Conservation (phyloP, 2,797 vertebrate genomes). For the Argya squamiceps region DNA sequence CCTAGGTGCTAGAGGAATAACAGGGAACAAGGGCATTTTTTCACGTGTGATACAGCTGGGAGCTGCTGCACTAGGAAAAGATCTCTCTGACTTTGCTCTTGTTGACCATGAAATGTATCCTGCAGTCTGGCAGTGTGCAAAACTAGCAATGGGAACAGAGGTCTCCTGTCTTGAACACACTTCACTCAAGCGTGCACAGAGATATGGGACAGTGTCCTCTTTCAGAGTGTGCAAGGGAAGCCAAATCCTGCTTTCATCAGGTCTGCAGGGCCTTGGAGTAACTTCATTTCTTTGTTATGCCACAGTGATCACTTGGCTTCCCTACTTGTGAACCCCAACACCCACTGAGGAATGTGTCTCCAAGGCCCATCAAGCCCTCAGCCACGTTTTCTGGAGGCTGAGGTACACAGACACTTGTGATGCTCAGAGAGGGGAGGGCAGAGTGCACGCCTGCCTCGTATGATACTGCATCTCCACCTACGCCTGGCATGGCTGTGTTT, state of each 20-base stretch:
- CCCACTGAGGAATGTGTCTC: background rate
- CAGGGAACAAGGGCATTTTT: background rate
- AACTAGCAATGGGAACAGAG: background rate
- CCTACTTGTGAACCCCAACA: background rate
- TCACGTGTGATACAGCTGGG: background rate
- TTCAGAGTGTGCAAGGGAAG: background rate
- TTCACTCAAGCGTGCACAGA: background rate
- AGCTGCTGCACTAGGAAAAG: background rate
- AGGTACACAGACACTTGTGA: background rate
- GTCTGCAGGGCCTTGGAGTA: background rate
- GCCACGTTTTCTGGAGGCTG: background rate
- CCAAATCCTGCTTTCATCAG: background rate
- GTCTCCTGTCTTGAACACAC: background rate
- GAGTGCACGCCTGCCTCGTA: background rate
- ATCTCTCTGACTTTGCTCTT: background rate
- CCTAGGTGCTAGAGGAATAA: background rate
- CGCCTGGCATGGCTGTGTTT: constrained; percentile 28
- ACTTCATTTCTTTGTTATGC: background rate
- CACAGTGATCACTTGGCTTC: background rate
- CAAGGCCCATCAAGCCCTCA: background rate
- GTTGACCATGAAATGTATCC: background rate
- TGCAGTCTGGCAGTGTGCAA: background rate
- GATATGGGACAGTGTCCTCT: background rate
- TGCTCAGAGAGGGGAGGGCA: background rate
- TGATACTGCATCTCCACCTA: background rate